Evolutionary conservation across 1,140 invertebrate species (phyloP).

Genomic region (Scylla paramamosain): DNA sequence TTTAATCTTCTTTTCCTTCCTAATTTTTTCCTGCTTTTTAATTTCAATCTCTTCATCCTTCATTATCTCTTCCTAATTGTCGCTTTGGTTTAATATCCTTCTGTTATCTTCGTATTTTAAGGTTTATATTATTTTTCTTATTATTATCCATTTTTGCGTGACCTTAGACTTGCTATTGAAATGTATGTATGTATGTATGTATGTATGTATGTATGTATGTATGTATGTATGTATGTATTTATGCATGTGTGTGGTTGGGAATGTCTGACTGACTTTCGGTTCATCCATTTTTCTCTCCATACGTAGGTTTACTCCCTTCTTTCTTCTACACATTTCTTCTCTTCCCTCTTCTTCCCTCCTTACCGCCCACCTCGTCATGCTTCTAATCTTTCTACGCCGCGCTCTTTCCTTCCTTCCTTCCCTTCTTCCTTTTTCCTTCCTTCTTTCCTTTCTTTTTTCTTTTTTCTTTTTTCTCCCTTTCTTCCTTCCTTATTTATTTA

Average conservation of each 20-base stretch:
- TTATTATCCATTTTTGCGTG: too few species aligned
- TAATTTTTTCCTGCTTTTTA: not conserved
- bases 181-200: constrained; percentile 32
- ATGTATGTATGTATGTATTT: constrained; percentile 29
- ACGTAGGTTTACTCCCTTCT: not conserved
- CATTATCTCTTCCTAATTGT: too few species aligned
- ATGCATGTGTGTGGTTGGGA: not conserved
- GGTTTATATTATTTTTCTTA: not conserved
- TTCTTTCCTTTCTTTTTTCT: too few species aligned
- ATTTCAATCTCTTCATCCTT: not conserved
- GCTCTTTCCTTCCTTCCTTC: not conserved
- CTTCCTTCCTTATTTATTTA: not conserved
- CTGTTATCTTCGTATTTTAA: too few species aligned
- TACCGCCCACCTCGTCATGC: not conserved
- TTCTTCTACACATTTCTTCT: not conserved
- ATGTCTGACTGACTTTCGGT: not conserved
- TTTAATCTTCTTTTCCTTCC: not conserved
- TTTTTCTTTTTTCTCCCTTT: not conserved
- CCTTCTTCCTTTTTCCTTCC: not conserved
- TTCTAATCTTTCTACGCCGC: not conserved
- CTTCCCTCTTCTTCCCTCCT: not conserved
- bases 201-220: constrained; percentile 24
- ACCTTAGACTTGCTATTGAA: not conserved
- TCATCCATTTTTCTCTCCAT: not conserved
- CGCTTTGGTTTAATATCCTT: too few species aligned